Evolutionary conservation across 2,113 vertebrate species (phyloP), one percentile per base, ranked within the genome.

Genomic region (Lates calcarifer): DNA sequence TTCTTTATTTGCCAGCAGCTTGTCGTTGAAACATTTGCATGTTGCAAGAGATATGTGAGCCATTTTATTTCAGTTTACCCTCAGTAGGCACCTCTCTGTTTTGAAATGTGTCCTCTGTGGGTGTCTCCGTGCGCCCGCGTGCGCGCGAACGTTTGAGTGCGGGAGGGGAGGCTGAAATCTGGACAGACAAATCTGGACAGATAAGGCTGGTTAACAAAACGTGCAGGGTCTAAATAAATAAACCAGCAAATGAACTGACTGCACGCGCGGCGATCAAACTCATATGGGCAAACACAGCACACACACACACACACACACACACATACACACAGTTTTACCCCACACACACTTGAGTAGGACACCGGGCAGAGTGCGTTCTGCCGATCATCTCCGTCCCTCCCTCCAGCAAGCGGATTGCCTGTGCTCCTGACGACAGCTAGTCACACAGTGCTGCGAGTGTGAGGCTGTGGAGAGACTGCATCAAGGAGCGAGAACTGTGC

Each of bases 381-480:
- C 75, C 60, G 72, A 87, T 87, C 86, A 70, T 77, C 81, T 82
- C 82, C 81, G 35, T 82, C 86, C 85, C 91, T 88, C 87, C 89
- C 90, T 87, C 81, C 67, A 74, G 77, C 81, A 55, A n/a, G 77
- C 86, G 57, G 74, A 77, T 82, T 77, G 83, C 83, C 81, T 76
- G 75, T 62, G 77, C 85, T 77, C 63, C 87, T 81, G 90, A 87
- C 86, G 90, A 83, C 83, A 93, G 82, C 47, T 86, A 76, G 89
- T 77, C 86, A 70, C 90, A 81, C 87, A 66, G 74, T 13, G 74
- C 28, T 45, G 77, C 26, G 73, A 74, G 83, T 24, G 81, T 5
- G 79, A 61, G 84, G 78, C 67, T 75, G 90, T 56, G 83, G 79
- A 81, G 56, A 81, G 70, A 80, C 86, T 28, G 82, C 87, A 81